These are phyloP conservation scores for Scaptomyza montana DNA, from an alignment of 1,140 invertebrate genomes.

Conservation along the genomic window DNA sequence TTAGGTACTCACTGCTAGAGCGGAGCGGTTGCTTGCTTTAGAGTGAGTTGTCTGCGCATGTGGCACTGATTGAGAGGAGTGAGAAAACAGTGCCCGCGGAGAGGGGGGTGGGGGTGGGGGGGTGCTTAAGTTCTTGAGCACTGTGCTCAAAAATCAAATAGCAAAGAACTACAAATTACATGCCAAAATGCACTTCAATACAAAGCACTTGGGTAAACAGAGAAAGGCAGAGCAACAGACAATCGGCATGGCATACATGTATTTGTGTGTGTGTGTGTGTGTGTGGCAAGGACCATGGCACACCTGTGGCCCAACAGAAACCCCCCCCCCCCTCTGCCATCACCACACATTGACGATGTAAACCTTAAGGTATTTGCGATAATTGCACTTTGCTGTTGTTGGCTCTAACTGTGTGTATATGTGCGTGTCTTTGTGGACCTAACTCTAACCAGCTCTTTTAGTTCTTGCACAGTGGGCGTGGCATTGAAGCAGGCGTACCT, in stretches of 20 bases:
- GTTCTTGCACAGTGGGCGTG: slow-evolving; percentile 20
- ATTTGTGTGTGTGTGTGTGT: not conserved
- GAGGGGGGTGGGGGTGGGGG: too few relatives aligned
- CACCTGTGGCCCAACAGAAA: slow-evolving; percentile 45
- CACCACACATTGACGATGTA: slow-evolving; percentile 62
- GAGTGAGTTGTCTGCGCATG: slow-evolving; percentile 30
- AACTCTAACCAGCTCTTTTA: too few relatives aligned
- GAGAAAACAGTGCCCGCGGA: too few relatives aligned
- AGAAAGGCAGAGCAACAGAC: slow-evolving; percentile 39
- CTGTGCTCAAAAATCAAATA: slow-evolving; percentile 71
- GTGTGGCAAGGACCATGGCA: slow-evolving; percentile 18
- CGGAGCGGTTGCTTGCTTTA: not conserved
- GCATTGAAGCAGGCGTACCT: slow-evolving; percentile 20
- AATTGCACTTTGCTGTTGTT: slow-evolving; percentile 80
- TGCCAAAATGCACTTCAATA: slow-evolving; percentile 81
- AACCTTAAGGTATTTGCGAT: slow-evolving; percentile 83
- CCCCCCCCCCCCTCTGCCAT: not conserved
- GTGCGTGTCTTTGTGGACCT: not conserved
- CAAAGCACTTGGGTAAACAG: slow-evolving; percentile 78
- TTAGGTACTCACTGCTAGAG: slow-evolving; percentile 18
- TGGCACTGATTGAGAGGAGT: not conserved
- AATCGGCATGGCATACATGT: slow-evolving; percentile 27
- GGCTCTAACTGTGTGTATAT: slow-evolving; percentile 1
- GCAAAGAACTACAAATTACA: slow-evolving; percentile 82
- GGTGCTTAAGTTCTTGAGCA: slow-evolving; percentile 17